A percentile compares a stretch with the other conserved stretches of the same genome.
These are phyloP conservation scores for Hesperia comma DNA, from an alignment of 2,888 invertebrate species.

Conservation along the genomic window DNA sequence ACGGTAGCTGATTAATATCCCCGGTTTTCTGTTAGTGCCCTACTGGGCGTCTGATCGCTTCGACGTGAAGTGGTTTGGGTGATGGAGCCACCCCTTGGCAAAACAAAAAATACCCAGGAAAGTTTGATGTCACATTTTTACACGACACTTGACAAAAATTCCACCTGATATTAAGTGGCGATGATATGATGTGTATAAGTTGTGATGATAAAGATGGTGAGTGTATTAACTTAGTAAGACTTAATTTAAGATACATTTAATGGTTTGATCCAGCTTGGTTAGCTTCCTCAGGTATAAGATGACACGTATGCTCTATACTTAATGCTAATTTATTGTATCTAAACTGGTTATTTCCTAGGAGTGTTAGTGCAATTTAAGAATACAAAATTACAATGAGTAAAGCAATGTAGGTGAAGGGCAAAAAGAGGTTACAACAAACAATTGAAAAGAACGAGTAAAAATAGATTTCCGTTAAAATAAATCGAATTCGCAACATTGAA, in stretches of 20 bases:
- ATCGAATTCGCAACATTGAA: background rate
- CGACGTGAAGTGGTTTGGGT: background rate
- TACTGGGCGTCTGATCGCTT: conserved; percentile 4
- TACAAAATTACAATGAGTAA: background rate
- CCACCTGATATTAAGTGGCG: too few species aligned
- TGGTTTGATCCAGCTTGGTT: too few species aligned
- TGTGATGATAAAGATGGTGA: too few species aligned
- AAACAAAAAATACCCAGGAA: conserved; percentile 5
- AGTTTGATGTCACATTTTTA: background rate
- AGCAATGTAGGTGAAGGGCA: background rate
- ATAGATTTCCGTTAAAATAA: background rate
- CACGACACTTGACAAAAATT: too few species aligned
- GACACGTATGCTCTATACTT: too few species aligned
- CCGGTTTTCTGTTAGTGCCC: conserved; percentile 18
- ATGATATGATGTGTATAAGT: too few species aligned
- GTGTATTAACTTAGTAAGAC: too few species aligned
- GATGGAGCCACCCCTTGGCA: background rate
- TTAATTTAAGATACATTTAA: too few species aligned
- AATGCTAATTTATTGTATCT: too few species aligned
- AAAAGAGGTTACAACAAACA: background rate
- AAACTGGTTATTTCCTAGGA: too few species aligned
- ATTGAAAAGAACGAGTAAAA: background rate
- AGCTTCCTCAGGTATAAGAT: too few species aligned
- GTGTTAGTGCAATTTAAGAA: background rate
- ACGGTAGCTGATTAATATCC: conserved; percentile 32